Conservation (phyloP, 2,888 invertebrate genomes). For the Calameuta idolon region DNA sequence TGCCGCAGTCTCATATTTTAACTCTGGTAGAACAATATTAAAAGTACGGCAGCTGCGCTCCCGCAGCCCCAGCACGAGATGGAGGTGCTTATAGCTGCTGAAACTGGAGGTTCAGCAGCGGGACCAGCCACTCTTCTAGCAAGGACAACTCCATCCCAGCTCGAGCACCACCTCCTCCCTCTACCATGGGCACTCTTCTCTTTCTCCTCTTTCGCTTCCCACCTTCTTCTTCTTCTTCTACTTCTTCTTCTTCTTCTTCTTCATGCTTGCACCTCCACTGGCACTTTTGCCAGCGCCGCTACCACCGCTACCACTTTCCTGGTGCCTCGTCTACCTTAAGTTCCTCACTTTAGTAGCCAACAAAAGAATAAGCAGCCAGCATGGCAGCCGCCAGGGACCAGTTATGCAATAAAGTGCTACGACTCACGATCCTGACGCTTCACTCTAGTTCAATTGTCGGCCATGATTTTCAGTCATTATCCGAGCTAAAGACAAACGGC, state of each 20-base stretch:
- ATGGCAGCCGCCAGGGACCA: too few relatives aligned
- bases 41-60: slow-evolving; percentile 55
- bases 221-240: slow-evolving; percentile 8
- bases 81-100: slow-evolving; percentile 1
- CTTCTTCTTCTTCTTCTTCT: slow-evolving; percentile 23
- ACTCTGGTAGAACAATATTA: slow-evolving; percentile 55
- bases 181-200: slow-evolving; percentile 27
- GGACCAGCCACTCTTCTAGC: slow-evolving; percentile 41
- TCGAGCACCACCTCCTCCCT: slow-evolving; percentile 48
- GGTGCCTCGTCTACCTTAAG: background rate
- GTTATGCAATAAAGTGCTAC: too few relatives aligned
- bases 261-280: slow-evolving; percentile 25
- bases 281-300: slow-evolving; percentile 28
- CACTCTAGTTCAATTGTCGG: too few relatives aligned
- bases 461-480: too few relatives aligned
- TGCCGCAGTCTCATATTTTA: slow-evolving; percentile 55
- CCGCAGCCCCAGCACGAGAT: slow-evolving; percentile 17
- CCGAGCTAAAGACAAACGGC: too few relatives aligned
- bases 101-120: slow-evolving; percentile 31
- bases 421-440: too few relatives aligned
- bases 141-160: slow-evolving; percentile 48
- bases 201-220: background rate
- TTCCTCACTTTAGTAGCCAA: too few relatives aligned
- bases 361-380: too few relatives aligned
- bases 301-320: background rate